These are phyloP conservation scores for Abrostola triplasia DNA, from an alignment of 2,888 invertebrate species.

Conservation along the genomic window DNA sequence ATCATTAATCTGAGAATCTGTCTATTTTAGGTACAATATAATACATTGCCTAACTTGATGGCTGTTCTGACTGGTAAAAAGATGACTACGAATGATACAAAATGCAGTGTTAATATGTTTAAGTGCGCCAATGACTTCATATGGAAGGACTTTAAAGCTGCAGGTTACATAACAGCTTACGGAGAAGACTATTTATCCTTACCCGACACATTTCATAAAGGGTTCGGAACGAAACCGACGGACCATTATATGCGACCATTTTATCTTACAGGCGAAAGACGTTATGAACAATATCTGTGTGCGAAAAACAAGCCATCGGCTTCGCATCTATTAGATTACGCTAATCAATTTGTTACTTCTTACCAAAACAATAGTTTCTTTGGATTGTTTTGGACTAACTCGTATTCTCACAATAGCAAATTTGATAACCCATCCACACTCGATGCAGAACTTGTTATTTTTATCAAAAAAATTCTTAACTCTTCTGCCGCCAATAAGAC, in stretches of 20 bases:
- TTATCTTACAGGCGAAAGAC: slow-evolving; percentile 89
- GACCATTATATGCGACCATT: slow-evolving; percentile 94
- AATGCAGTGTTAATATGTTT: slow-evolving; percentile 79
- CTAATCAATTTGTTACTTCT: slow-evolving; percentile 88
- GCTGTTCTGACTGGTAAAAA: slow-evolving; percentile 92
- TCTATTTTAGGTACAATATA: slow-evolving; percentile 91
- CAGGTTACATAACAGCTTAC: slow-evolving; percentile 92
- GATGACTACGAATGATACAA: slow-evolving; percentile 83
- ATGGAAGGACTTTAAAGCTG: slow-evolving; percentile 92
- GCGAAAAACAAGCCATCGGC: slow-evolving; percentile 86
- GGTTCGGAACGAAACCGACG: slow-evolving; percentile 92
- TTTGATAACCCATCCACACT: slow-evolving; percentile 90
- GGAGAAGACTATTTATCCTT: slow-evolving; percentile 90
- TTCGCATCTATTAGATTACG: slow-evolving; percentile 90
- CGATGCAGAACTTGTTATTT: slow-evolving; percentile 88
- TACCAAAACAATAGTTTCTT: slow-evolving; percentile 90
- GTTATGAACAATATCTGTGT: slow-evolving; percentile 76
- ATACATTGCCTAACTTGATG: slow-evolving; percentile 96
- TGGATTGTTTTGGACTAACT: slow-evolving; percentile 93
- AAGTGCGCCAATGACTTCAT: slow-evolving; percentile 92
- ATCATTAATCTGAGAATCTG: slow-evolving; percentile 3
- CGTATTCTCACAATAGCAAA: slow-evolving; percentile 90
- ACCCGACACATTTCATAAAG: slow-evolving; percentile 91
- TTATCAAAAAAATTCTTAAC: slow-evolving; percentile 85
- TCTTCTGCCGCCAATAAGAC: slow-evolving; percentile 89